Evolutionary conservation across 2,797 vertebrate species (phyloP), one percentile per base, ranked within the genome.

Genomic region (Lophotriccus pileatus): DNA sequence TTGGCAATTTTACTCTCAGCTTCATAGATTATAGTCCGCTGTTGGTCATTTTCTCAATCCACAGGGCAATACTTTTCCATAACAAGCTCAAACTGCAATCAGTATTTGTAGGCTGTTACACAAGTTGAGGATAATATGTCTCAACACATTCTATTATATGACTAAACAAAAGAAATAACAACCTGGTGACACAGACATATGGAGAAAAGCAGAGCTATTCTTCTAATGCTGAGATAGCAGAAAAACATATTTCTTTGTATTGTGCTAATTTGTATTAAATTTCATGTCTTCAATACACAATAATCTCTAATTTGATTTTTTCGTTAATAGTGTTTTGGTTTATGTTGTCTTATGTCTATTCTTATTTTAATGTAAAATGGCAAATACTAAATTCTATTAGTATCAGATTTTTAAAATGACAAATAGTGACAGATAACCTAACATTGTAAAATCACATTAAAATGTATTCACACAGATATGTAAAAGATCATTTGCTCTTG

Each of bases 1-100:
- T 97, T 90, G 96, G 97, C 97, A 98, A 98, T 98, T 98, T 97
- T 94, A 96, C 97, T 98, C 97, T 97, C 97, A 97, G 98, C 98
- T 97, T 98, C 98, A 96, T 97, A 97, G 98, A 98, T 98, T 97
- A 97, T 93, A 91, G 98, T 97, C 98, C 96, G 20, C 94, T 90
- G 97, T 97, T 94, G 97, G 97, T 97, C 97, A 97, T 98, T 98
- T 97, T 96, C 97, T 95, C 97, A 97, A 97, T 96, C 97, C 97
- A 95, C 97, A 93, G 75, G 97, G 97, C 97, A 96, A 98, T 98
- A 97, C 97, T 98, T 98, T 97, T 98, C 97, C 95, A 73, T 98
- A 98, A 98, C 98, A 97, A 98, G 98, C 97, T 97, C 78, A 95
- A 92, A 93, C 95, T 70, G 97, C 97, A 94, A 97, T 97, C 97